Evolutionary conservation across 2,888 invertebrate species (phyloP), one percentile per base, ranked within the genome.

Genomic region (Spisula subtruncata): DNA sequence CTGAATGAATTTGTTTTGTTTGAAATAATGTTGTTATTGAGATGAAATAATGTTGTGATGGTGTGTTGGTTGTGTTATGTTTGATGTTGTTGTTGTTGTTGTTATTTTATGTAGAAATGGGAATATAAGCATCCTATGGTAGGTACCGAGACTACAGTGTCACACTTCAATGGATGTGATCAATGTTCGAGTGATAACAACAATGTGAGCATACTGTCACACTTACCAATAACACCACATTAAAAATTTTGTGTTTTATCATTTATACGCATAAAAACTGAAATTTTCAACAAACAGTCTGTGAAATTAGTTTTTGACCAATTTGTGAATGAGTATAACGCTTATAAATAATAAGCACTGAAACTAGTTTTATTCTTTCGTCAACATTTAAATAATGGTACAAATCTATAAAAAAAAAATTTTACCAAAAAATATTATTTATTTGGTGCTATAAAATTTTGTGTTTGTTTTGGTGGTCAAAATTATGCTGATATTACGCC

Each of bases 61-160:
- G 46, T 80, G 35, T n/a, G 8, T 80, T 35, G 35, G 46, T 25
- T 6, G 46, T 81, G 41, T 16, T 48, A 81, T 48, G 48, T 48
- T 81, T 46, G 56, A 16, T 71, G 25, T 25, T 48, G 8, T 29
- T 46, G 83, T 29, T 46, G 83, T 46, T 75, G 75, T 51, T 48
- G 8, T 83, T 84, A 32, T 83, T 83, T 54, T 84, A 75, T 84
- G 84, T 85, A 85, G 85, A 85, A 85, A 85, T 32, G 56, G 81
- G 85, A 85, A 20, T 85, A 81, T 56, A 46, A 41, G 25, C 85
- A 46, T 16, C 46, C 5, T 18, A 85, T 80, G 85, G 85, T 85
- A 85, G 85, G 85, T 85, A 85, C 56, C 5, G 32, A n/a, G 75
- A 71, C 35, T 14, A 56, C 29, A 8, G 29, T 8, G 32, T 71